Percentiles rank a stretch among this genome's conserved stretches.
These are phyloP conservation scores for Luscinia luscinia DNA, from an alignment of 2,797 vertebrate species.

Conservation along the genomic window DNA sequence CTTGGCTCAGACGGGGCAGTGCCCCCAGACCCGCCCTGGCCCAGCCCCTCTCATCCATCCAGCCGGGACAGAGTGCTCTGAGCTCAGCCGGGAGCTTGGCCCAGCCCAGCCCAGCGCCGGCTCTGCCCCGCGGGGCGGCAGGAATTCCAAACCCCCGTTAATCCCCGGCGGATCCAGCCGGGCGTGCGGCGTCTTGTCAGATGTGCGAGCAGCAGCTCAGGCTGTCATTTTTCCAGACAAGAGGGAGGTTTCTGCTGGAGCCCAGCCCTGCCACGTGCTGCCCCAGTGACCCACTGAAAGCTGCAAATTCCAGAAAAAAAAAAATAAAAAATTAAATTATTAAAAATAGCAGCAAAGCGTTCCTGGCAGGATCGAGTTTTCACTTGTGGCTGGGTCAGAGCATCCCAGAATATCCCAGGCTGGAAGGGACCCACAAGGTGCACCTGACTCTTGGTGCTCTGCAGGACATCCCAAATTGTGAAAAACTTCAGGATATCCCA, in stretches of 20 bases:
- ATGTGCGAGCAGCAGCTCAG: not conserved
- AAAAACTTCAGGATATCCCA: no score
- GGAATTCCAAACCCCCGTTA: constrained; percentile 64
- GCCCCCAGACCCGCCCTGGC: not conserved
- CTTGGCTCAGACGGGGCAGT: not conserved
- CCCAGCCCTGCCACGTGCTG: not conserved
- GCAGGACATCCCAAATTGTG: no score
- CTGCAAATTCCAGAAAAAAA: not conserved
- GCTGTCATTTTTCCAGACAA: constrained; percentile 39
- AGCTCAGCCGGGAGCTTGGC: constrained; percentile 20
- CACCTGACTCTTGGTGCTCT: no score
- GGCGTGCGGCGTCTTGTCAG: constrained; percentile 72
- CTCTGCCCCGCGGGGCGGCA: constrained; percentile 49
- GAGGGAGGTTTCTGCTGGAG: not conserved
- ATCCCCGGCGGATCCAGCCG: constrained; percentile 68
- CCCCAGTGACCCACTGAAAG: not conserved
- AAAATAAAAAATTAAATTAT: no score
- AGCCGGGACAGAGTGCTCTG: not conserved
- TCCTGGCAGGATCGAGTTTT: not conserved
- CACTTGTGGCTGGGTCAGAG: not conserved
- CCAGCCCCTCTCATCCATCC: not conserved
- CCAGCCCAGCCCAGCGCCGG: not conserved
- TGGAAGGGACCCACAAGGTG: no score
- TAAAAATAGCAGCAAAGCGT: accelerated
- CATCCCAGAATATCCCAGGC: not conserved